phyloP scores from a whole-genome alignment of 2,888 invertebrate species.

The Fragum fragum region DNA sequence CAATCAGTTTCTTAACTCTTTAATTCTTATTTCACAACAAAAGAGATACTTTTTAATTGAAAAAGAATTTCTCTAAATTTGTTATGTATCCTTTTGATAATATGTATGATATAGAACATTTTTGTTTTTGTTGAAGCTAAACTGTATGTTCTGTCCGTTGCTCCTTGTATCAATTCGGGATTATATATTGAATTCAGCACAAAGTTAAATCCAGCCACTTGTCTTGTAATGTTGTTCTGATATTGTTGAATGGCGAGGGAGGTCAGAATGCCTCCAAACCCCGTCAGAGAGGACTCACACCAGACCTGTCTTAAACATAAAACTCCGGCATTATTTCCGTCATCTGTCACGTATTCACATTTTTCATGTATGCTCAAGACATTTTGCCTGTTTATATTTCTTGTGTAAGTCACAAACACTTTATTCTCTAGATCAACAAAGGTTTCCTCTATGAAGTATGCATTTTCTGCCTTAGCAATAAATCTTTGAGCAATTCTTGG shows the following conservation, averaged over 20 bases:
- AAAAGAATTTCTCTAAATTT: slow-evolving; percentile 41
- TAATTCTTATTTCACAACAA: background rate
- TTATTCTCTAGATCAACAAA: slow-evolving; percentile 45
- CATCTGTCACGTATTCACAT: slow-evolving; percentile 35
- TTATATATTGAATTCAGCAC: slow-evolving; percentile 48
- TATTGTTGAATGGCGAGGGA: slow-evolving; percentile 49
- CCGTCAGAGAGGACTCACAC: slow-evolving; percentile 42
- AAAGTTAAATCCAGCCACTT: slow-evolving; percentile 47
- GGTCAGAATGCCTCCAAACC: slow-evolving; percentile 50
- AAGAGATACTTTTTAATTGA: slow-evolving; percentile 24
- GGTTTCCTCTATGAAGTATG: slow-evolving; percentile 56
- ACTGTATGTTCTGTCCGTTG: background rate
- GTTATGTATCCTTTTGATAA: slow-evolving; percentile 43
- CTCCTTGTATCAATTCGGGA: background rate
- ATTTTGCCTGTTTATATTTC: slow-evolving; percentile 60
- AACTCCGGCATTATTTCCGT: background rate
- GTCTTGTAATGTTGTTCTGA: slow-evolving; percentile 34
- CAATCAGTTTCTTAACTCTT: too few relatives aligned
- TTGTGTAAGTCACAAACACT: slow-evolving; percentile 59
- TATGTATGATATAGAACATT: slow-evolving; percentile 28
- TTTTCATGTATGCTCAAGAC: slow-evolving; percentile 53
- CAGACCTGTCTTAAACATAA: slow-evolving; percentile 41
- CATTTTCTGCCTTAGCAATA: slow-evolving; percentile 61
- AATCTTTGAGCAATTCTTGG: slow-evolving; percentile 56
- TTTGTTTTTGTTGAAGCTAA: background rate